These are phyloP conservation scores for Microcebus tavaratra DNA, from an alignment of 2,113 vertebrate species.

Conservation along the genomic window DNA sequence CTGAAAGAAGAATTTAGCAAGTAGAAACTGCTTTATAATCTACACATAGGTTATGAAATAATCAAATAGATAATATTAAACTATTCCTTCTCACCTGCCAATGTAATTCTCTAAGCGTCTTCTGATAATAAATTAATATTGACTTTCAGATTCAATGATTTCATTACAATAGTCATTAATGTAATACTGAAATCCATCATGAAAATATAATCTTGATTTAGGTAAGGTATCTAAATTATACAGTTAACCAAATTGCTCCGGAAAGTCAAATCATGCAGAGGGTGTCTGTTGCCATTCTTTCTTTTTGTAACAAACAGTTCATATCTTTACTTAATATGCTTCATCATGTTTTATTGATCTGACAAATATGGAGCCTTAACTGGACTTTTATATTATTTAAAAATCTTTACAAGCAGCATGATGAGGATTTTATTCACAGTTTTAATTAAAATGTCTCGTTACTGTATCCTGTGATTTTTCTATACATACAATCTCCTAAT, in stretches of 20 bases:
- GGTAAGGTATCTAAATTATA: conserved; percentile 69
- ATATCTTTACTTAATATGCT: not conserved
- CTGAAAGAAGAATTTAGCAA: conserved; percentile 57
- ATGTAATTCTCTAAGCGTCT: conserved; percentile 79
- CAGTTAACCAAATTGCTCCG: conserved; percentile 71
- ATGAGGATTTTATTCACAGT: not conserved
- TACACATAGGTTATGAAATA: conserved; percentile 71
- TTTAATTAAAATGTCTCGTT: not conserved
- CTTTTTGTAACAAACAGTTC: not conserved
- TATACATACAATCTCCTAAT: not conserved
- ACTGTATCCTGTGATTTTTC: not conserved
- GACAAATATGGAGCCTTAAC: not conserved
- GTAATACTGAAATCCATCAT: conserved; percentile 78
- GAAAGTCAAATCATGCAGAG: not conserved
- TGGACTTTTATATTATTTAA: not conserved
- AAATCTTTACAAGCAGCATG: not conserved
- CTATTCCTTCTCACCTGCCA: conserved; percentile 74
- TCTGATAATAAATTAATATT: conserved; percentile 83
- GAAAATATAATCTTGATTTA: conserved; percentile 77
- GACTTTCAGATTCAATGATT: conserved; percentile 83
- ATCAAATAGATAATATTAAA: conserved; percentile 77
- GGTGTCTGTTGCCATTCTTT: not conserved
- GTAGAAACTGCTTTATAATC: conserved; percentile 73
- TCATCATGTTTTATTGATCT: not conserved
- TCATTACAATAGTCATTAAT: conserved; percentile 82